Evolutionary conservation across 2,888 invertebrate genomes (phyloP), one percentile per base, ranked within the genome.

Genomic region (Carabus problematicus): DNA sequence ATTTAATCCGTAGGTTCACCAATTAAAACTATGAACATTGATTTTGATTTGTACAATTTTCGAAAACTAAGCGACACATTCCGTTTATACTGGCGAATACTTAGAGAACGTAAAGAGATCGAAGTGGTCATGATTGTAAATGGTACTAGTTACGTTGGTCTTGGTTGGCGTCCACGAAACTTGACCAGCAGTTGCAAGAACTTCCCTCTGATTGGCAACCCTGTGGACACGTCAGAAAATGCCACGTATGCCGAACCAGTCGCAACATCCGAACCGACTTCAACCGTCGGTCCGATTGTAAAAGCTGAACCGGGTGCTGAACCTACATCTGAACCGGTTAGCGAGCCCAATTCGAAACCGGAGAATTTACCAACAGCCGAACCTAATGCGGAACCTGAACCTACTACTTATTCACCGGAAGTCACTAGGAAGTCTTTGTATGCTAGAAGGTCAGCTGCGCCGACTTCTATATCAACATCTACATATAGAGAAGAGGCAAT

Each of bases 161-260:
- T 98, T 6, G 98, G 98, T n/a, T 98, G 97, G 97, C 85, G 97
- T 66, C 95, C 97, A 0, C 85, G 84, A 47, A 86, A 87, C 8
- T 77, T 93, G 66, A 92, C 90, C 0, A 88, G 91, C 16, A 85
- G 87, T 63, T 95, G 95, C 78, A 91, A 91, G 76, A 91, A 93
- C 75, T 93, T 93, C 79, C 95, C 95, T 0, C 84, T 89, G 0
- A 85, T 91, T 40, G 82, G 82, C 8, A 86, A 76, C 1, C 54
- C 73, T 8, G 71, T 70, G 6, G 8, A 55, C 12, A 40, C 63
- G 63, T 59, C 64, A 69, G 1, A 68, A 58, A 49, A 41, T 16
- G 7, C 45, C 14, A 3, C 45, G 14, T 4, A 45, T 12, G 45
- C 45, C n/a, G 45, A 45, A 14, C 45, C 45, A 12, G 7, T 4